Base-by-base conservation (phyloP, 64 coral and sea anemone genomes). In the Montipora foliosa region DNA sequence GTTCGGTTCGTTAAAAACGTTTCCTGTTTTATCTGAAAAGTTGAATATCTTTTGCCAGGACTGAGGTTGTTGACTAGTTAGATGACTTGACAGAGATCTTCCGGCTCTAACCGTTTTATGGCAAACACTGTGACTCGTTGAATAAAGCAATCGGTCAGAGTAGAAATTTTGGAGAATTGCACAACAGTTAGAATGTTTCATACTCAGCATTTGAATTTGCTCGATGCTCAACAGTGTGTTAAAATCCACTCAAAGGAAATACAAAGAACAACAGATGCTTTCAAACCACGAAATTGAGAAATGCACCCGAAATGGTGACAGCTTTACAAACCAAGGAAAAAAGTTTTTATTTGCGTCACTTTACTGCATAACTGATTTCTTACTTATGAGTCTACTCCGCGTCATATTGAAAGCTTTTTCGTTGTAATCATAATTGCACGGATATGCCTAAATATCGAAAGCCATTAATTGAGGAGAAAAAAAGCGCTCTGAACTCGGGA, bases 381-480 rank as follows among this genome's bases (percentile, higher is more conserved):
- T 67, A 12, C 14, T 67, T 19, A 17, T 13, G 14, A 67, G 64
- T 4, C 8, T 67, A 19, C 64, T 67, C 14, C 11, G 17, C 8
- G 64, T 14, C 53, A 8, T 57, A 29, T 0, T 57, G 8, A 19
- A 67, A 17, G 2, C 2, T 29, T 55, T n/a, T n/a, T 9, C 8
- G 29, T 68, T 87, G 12, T 71, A 87, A 29, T 29, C 24, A 8
- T 19, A 52, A 8, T 44, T 64, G 60, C 48, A 49, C 66, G 21
- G 55, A 17, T 46, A 74, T 88, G 85, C 67, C 57, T 17, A 88
- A 24, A 74, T 88, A 70, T 88, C 85, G 85, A 17, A 87, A 87
- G 67, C 83, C 67, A 13, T 88, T 67, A n/a, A 88, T 88, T 88
- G 85, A 88, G 17, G 85, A 88, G 47, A 88, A 88, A 20, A 88